Evolutionary conservation across 2,113 vertebrate genomes (phyloP).

Genomic region (Mus musculus): DNA sequence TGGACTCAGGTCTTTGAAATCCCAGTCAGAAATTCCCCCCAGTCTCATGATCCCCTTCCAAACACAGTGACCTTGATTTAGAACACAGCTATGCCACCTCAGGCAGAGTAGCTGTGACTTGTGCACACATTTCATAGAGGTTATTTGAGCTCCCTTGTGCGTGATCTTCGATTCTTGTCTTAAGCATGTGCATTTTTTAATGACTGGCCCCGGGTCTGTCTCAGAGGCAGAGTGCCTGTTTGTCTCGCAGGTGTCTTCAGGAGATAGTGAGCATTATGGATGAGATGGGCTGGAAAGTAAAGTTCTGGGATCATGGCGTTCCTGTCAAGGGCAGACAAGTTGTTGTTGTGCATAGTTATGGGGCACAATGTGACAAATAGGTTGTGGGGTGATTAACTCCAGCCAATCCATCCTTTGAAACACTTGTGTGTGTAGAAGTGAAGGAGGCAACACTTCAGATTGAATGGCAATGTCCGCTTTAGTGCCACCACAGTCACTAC

Average conservation of each 20-base stretch:
- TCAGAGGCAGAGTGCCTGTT: background rate
- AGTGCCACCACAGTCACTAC: background rate
- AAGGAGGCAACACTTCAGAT: no score
- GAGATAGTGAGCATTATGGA: background rate
- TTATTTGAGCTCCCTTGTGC: background rate
- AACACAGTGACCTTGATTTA: background rate
- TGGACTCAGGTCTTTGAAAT: background rate
- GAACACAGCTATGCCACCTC: background rate
- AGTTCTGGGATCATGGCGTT: background rate
- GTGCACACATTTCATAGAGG: background rate
- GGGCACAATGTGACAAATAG: background rate
- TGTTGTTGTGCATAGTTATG: background rate
- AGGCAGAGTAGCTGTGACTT: background rate
- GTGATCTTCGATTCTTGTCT: background rate
- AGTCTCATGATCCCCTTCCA: background rate
- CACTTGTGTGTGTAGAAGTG: background rate
- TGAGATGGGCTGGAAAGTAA: background rate
- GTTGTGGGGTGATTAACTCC: background rate
- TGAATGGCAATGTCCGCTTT: background rate
- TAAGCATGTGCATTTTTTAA: background rate
- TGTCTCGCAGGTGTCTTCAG: background rate
- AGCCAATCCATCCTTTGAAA: background rate
- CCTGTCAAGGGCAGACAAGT: background rate
- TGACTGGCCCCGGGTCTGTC: background rate
- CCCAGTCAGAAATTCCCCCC: background rate